phyloP scores from a whole-genome alignment of 92 coral and sea anemone genomes.

The Epizoanthus fatuus region DNA sequence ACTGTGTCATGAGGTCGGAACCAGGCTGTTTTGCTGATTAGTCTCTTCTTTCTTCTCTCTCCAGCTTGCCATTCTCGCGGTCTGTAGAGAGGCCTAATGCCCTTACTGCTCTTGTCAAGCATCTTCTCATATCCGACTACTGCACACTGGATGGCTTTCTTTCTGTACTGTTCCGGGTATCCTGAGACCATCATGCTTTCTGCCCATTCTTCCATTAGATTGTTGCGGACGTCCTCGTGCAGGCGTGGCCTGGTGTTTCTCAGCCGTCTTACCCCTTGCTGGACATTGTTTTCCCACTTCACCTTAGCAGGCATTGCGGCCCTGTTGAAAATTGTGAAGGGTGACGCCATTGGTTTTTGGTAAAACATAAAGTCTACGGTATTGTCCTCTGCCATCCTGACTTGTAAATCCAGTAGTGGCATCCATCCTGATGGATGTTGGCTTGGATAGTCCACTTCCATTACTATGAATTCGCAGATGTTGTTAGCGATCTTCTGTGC shows the following conservation, averaged over 20 bases:
- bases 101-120: no score
- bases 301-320: no score
- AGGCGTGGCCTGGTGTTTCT: neutral
- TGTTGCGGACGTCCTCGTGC: neutral
- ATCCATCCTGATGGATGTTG: neutral
- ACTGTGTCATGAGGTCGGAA: neutral
- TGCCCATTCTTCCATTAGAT: neutral
- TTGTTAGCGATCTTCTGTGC: neutral
- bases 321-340: no score
- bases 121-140: no score
- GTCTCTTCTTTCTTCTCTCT: no score
- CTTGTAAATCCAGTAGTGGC: constrained; percentile 13
- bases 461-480: neutral
- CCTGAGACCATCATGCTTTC: constrained; percentile 1
- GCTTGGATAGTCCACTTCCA: no score
- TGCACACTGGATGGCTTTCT: no score
- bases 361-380: no score
- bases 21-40: neutral
- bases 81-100: no score
- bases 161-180: neutral
- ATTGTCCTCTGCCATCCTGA: neutral
- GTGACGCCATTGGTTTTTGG: no score
- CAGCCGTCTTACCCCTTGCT: neutral
- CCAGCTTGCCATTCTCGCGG: no score
- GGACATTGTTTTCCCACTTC: no score